Percentiles rank a stretch among this genome's conserved stretches.
Conservation (phyloP, 2,113 vertebrate species). For the Delphinapterus leucas region DNA sequence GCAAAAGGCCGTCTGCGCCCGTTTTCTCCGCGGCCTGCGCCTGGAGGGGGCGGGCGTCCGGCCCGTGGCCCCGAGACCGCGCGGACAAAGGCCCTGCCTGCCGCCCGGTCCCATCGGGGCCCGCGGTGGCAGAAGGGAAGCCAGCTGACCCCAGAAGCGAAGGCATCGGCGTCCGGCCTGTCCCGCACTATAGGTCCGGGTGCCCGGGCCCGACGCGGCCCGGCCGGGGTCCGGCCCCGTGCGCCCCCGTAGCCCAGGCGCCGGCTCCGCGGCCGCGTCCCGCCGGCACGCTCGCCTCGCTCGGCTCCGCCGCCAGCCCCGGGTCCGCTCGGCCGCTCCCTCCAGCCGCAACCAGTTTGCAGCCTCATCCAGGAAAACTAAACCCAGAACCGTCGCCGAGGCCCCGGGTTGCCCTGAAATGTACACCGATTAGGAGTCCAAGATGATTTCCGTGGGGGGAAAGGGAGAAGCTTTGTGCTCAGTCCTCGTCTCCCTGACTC, state of each 20-base stretch:
- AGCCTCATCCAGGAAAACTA: background rate
- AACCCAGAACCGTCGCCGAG: background rate
- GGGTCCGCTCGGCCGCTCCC: background rate
- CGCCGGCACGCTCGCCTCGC: background rate
- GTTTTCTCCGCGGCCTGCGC: background rate
- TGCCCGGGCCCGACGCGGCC: background rate
- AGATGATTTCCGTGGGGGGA: background rate
- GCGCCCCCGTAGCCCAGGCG: background rate
- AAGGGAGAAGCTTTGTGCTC: background rate
- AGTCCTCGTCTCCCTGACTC: background rate
- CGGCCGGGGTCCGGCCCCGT: background rate
- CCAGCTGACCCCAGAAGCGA: background rate
- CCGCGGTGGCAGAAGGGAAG: background rate
- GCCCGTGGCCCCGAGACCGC: background rate
- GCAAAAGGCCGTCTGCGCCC: constrained; percentile 58
- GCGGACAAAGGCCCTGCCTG: constrained; percentile 37
- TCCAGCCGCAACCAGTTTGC: background rate
- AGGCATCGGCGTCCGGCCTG: background rate
- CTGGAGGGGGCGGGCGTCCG: background rate
- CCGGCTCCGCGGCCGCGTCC: background rate
- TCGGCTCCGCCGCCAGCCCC: background rate
- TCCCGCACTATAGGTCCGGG: background rate
- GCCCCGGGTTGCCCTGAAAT: background rate
- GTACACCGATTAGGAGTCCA: background rate
- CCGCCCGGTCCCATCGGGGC: background rate